Evolutionary conservation across 2,888 invertebrate genomes (phyloP).

Genomic region (Melanchra persicariae): DNA sequence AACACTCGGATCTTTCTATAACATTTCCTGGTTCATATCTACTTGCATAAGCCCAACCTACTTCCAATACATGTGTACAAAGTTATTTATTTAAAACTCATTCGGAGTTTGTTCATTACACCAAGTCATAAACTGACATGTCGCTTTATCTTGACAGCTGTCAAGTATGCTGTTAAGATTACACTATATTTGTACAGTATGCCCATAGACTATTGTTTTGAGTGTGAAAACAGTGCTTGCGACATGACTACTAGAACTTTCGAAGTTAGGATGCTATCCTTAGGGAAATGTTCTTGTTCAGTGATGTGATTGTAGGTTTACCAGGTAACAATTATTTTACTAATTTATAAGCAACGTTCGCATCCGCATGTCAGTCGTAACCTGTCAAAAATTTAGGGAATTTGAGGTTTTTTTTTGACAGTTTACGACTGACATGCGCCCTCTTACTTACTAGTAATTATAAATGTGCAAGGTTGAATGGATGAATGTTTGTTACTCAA

Average conservation of each 20-base stretch:
- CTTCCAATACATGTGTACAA: conserved; percentile 1
- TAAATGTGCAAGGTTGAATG: too few relatives aligned
- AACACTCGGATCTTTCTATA: background rate
- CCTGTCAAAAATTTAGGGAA: too few relatives aligned
- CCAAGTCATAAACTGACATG: conserved; percentile 6
- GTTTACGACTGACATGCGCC: too few relatives aligned
- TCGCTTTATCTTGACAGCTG: conserved; percentile 49
- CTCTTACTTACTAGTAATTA: too few relatives aligned
- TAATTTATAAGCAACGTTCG: too few relatives aligned
- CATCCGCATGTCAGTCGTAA: too few relatives aligned
- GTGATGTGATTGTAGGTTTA: too few relatives aligned
- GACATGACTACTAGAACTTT: background rate
- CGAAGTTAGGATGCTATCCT: background rate
- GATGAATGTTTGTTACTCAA: too few relatives aligned
- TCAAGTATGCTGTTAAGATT: conserved; percentile 30
- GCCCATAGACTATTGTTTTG: conserved; percentile 15
- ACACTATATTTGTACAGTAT: conserved; percentile 26
- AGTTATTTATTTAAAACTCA: conserved; percentile 27
- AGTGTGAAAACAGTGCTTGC: conserved; percentile 6
- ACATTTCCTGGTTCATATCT: conserved; percentile 8
- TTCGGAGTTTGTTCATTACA: conserved; percentile 27
- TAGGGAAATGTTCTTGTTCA: too few relatives aligned
- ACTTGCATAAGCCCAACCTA: conserved; percentile 5
- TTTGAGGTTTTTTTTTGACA: too few relatives aligned
- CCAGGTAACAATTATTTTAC: too few relatives aligned